phyloP scores from a whole-genome alignment of 2,797 vertebrate species.

The Pelodytes ibericus region DNA sequence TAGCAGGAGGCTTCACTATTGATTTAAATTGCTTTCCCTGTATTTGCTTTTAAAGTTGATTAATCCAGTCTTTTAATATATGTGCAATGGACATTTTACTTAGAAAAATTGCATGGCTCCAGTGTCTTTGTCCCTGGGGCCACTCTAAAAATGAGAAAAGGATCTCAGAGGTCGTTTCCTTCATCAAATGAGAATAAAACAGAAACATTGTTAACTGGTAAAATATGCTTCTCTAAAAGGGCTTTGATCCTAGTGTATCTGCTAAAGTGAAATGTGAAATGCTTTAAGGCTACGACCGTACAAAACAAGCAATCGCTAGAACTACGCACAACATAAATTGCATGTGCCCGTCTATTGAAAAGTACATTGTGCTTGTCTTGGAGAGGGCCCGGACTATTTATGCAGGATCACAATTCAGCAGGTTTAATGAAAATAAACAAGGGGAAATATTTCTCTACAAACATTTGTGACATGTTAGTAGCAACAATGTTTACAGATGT shows the following conservation, averaged over 20 bases:
- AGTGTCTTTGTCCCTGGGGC: constrained; percentile 54
- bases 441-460: constrained; percentile 12
- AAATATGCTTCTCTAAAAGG: constrained; percentile 49
- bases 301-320: constrained; percentile 29
- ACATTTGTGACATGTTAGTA: constrained; percentile 19
- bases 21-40: constrained; percentile 62
- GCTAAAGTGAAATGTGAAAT: constrained; percentile 45
- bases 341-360: constrained; percentile 12
- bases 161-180: constrained; percentile 55
- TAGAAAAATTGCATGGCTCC: constrained; percentile 55
- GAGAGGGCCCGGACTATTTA: constrained; percentile 34
- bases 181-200: constrained; percentile 45
- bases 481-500: constrained; percentile 9
- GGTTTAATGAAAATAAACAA: constrained; percentile 48
- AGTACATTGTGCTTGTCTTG: constrained; percentile 22
- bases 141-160: constrained; percentile 55
- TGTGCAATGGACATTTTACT: constrained; percentile 57
- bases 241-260: constrained; percentile 34
- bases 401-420: constrained; percentile 42
- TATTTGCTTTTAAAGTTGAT: constrained; percentile 62
- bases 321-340: constrained; percentile 14
- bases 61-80: constrained; percentile 62
- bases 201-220: constrained; percentile 53
- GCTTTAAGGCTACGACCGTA: constrained; percentile 37
- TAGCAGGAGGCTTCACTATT: constrained; percentile 56